Base-by-base conservation (phyloP, 2,888 invertebrate genomes). In the Eremobia ochroleuca region DNA sequence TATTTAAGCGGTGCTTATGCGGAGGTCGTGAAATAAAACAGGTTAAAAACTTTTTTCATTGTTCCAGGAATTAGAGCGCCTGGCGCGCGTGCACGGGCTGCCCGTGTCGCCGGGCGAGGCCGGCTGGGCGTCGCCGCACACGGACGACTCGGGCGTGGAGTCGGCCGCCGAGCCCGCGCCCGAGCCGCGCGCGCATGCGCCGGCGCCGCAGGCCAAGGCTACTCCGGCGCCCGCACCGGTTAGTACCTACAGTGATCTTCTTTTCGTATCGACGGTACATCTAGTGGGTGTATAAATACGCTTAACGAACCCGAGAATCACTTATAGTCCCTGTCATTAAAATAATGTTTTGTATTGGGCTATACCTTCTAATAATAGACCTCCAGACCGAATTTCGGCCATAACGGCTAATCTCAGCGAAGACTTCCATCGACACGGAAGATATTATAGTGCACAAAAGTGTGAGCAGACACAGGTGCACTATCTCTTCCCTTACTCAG, bases 41-140 rank as follows among this genome's bases (percentile, higher is more conserved):
- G 43, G 13, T 2, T 43, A 43, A n/a, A 52, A 4, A 11, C 3
- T 11, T 11, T 25, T 25, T 2, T 52, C 0, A 11, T n/a, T 4
- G 0, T 25, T 5, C 11, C 94, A 98, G 98, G 98, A 98, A 92
- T 94, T 98, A 85, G 98, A 98, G 95, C 96, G 98, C 67, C 97
- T 98, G 90, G 98, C 98, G 0, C 98, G 98, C 89, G 97, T 98
- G 65, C 98, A 98, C 92, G 98, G 98, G 0, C 94, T 98, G 71
- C 97, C 98, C 0, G 92, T 98, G 70, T 94, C 85, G 0, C 68
- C 83, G 0, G 98, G 98, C 81, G 97, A 97, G 88, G 97, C 96
- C 87, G 97, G 97, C 89, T 96, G 97, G 91, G 91, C 96, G 67
- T 91, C 93, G 0, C 92, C 94, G 9, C 92, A 88, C 83, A 87